phyloP scores from a whole-genome alignment of 2,888 invertebrate genomes.

The Subacronicta megacephala region DNA sequence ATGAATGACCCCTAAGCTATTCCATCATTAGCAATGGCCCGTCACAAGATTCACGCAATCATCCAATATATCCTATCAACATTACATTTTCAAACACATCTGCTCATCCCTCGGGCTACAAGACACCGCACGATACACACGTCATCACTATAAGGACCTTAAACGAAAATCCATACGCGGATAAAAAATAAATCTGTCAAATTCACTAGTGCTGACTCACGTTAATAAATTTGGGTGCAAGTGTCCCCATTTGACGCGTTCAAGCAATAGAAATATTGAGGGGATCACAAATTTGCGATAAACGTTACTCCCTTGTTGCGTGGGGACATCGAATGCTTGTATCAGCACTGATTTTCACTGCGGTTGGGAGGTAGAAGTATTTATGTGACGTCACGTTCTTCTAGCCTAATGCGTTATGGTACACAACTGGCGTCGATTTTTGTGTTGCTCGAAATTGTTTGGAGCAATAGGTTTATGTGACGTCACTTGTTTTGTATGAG shows the following conservation, averaged over 20 bases:
- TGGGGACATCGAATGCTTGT: slow-evolving; percentile 54
- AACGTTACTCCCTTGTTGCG: slow-evolving; percentile 38
- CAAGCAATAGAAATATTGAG: slow-evolving; percentile 55
- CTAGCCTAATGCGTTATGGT: not conserved
- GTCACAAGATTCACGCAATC: not conserved
- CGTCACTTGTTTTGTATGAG: too few species aligned
- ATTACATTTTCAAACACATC: slow-evolving; percentile 19
- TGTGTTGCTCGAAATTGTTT: not conserved
- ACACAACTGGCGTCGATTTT: too few species aligned
- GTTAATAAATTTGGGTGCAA: slow-evolving; percentile 58
- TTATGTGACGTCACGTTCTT: slow-evolving; percentile 28
- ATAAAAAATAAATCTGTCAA: slow-evolving; percentile 56
- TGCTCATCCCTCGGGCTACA: slow-evolving; percentile 27
- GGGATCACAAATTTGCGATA: slow-evolving; percentile 51
- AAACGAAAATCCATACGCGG: slow-evolving; percentile 54
- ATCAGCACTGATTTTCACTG: slow-evolving; percentile 48
- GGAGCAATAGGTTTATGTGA: too few species aligned
- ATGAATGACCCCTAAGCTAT: too few species aligned
- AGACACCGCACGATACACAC: slow-evolving; percentile 33
- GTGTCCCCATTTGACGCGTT: slow-evolving; percentile 59
- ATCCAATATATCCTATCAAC: slow-evolving; percentile 4
- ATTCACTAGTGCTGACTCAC: slow-evolving; percentile 57
- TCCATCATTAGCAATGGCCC: too few species aligned
- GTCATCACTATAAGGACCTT: slow-evolving; percentile 32
- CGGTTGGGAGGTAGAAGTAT: slow-evolving; percentile 15